phyloP scores from a whole-genome alignment of 2,113 vertebrate species.

The Coreoperca whiteheadi region DNA sequence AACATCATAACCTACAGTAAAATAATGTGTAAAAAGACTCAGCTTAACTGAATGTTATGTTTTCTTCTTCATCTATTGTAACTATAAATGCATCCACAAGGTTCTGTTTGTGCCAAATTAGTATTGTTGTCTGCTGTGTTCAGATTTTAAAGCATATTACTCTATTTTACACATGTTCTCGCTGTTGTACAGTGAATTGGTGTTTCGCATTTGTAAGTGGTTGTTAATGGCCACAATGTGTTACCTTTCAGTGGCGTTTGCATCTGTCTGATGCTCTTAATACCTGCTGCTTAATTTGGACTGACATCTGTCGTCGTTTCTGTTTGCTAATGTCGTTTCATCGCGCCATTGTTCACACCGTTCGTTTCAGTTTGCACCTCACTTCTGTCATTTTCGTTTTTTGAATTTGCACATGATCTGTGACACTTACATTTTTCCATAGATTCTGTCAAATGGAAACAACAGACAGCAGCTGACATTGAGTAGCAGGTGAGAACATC shows the following conservation, averaged over 20 bases:
- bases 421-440: slow-evolving; percentile 8
- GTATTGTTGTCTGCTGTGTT: neutral
- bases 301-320: slow-evolving; percentile 44
- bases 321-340: slow-evolving; percentile 25
- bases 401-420: slow-evolving; percentile 10
- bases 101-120: neutral
- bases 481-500: neutral
- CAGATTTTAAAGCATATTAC: neutral
- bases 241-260: slow-evolving; percentile 29
- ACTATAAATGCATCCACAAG: neutral
- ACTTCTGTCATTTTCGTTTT: neutral
- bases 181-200: neutral
- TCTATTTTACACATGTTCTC: neutral
- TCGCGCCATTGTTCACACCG: neutral
- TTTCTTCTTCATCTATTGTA: neutral
- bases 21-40: neutral
- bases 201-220: neutral
- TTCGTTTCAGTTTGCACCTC: neutral
- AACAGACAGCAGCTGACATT: neutral
- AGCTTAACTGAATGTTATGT: neutral
- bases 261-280: slow-evolving; percentile 57
- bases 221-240: neutral
- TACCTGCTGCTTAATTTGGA: slow-evolving; percentile 52
- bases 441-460: neutral
- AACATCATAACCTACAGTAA: neutral